Evolutionary conservation across 2,888 invertebrate genomes (phyloP).

Genomic region (Meandrusa payeni): DNA sequence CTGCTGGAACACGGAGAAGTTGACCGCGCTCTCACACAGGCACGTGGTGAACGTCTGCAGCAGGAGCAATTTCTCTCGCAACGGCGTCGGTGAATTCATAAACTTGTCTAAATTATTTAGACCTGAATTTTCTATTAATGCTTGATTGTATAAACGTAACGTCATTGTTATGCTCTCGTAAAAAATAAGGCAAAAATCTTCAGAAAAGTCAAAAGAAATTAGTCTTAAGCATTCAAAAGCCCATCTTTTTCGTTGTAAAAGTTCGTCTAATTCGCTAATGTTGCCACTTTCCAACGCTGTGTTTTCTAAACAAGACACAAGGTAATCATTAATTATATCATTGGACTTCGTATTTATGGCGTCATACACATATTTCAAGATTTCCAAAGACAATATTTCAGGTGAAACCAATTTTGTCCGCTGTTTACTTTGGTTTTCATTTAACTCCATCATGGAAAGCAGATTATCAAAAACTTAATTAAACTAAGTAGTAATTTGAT

Average conservation of each 20-base stretch:
- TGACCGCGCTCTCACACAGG: conserved; percentile 1
- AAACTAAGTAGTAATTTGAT: no score
- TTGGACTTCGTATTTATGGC: no score
- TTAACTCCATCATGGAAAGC: no score
- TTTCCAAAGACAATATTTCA: conserved; percentile 2
- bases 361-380: background rate
- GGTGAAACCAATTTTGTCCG: background rate
- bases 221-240: conserved; percentile 2
- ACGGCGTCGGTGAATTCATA: conserved; percentile 1
- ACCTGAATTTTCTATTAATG: conserved; percentile 1
- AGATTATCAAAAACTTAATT: no score
- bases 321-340: background rate
- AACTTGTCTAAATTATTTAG: background rate
- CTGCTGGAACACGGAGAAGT: conserved; percentile 9
- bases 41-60: conserved; percentile 10
- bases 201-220: conserved; percentile 4
- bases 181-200: conserved; percentile 7
- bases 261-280: background rate
- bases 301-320: background rate
- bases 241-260: conserved; percentile 9
- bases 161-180: conserved; percentile 2
- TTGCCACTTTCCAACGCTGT: conserved; percentile 2
- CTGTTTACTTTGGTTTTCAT: background rate
- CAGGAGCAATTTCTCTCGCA: conserved; percentile 1
- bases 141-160: background rate